Conservation (phyloP, 2,797 vertebrate species). For the Tokudaia tokunoshimensis region DNA sequence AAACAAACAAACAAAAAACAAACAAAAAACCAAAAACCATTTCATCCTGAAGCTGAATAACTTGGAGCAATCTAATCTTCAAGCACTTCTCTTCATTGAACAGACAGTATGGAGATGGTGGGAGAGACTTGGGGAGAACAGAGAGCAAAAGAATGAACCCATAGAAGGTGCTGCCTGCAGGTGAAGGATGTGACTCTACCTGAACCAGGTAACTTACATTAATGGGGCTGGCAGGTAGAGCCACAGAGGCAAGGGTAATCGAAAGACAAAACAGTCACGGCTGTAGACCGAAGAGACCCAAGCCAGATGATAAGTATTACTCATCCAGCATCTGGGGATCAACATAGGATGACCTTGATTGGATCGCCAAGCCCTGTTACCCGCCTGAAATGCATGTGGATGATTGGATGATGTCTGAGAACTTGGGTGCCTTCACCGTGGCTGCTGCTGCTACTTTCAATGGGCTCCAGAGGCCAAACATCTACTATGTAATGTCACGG, state of each 20-base stretch:
- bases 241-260: constrained; percentile 82
- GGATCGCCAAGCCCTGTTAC: no score
- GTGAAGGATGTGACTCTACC: constrained; percentile 30
- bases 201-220: constrained; percentile 69
- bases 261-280: constrained; percentile 78
- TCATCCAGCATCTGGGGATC: no score
- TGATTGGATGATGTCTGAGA: no score
- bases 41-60: constrained; percentile 78
- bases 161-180: background rate
- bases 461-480: no score
- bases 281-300: constrained; percentile 74
- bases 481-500: no score
- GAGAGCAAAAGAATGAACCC: constrained; percentile 8
- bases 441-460: no score
- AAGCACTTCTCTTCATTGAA: constrained; percentile 79
- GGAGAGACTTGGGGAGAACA: constrained; percentile 57
- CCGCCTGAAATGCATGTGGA: no score
- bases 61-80: constrained; percentile 62
- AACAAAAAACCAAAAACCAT: no score
- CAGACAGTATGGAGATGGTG: constrained; percentile 69
- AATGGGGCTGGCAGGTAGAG: constrained; percentile 76
- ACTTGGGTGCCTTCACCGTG: no score
- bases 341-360: no score
- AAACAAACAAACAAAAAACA: no score
- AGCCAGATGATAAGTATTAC: no score